phyloP scores from a whole-genome alignment of 2,888 invertebrate genomes.

The Nephrotoma flavescens region DNA sequence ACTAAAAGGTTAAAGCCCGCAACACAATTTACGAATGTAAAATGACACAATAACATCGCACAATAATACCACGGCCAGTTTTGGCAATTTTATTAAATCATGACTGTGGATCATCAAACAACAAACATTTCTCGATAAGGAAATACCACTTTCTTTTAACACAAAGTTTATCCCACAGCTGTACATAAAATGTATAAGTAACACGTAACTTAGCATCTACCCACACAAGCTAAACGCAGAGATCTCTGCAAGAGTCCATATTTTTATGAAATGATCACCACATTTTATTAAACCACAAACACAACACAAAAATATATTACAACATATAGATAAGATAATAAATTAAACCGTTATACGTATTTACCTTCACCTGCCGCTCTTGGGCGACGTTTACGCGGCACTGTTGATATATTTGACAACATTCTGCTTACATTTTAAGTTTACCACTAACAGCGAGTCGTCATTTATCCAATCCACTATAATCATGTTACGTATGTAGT shows the following conservation, averaged over 20 bases:
- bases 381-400: slow-evolving; percentile 29
- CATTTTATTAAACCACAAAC: background rate
- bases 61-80: too few species aligned
- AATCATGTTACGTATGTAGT: background rate
- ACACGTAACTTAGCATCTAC: background rate
- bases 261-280: background rate
- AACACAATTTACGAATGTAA: too few species aligned
- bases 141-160: background rate
- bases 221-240: background rate
- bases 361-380: slow-evolving; percentile 25
- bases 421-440: background rate
- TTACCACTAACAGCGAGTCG: background rate
- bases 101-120: background rate
- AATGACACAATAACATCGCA: too few species aligned
- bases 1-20: too few species aligned
- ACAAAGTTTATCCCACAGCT: background rate
- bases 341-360: background rate
- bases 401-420: slow-evolving; percentile 16
- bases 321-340: background rate
- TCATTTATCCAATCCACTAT: background rate
- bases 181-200: background rate
- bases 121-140: background rate
- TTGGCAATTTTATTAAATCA: background rate
- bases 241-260: background rate
- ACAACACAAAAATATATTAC: background rate